Base-by-base conservation (phyloP, 2,113 vertebrate species). In the Thryonomys swinderianus region DNA sequence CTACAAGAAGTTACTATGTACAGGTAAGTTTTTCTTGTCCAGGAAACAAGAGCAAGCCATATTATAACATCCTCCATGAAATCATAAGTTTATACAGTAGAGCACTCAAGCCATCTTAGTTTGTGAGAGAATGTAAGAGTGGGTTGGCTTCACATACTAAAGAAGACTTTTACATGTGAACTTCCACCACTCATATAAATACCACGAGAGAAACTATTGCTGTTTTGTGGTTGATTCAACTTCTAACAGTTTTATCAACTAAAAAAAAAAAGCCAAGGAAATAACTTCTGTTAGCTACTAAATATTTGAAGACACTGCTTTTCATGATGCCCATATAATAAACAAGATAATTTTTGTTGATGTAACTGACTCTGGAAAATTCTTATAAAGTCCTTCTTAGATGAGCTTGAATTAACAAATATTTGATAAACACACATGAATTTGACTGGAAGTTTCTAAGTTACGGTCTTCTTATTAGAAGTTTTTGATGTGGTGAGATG, bases 161-260 rank as follows among this genome's bases (percentile, higher is more conserved):
- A 78, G 62, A 37, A 17, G 3, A 20, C 42, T 27, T 95, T 97
- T 74, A 51, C 42, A 9, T 67, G 32, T 86, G 40, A 92, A 27
- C 85, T 45, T 53, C 81, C 17, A 4, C 0, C 4, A 10, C 76
- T 92, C 55, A 55, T 73, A 48, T 93, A 94, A 97, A 96, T 73
- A 25, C 42, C 73, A 16, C 11, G 51, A 7, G 6, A 2, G 27
- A 97, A 96, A 91, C 1, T 45, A 48, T 61, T 86, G 27, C 30
- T 93, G n/a, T 73, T 88, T 79, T 92, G 37, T 64, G 40, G 10
- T 73, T 67, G 69, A 9, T 62, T 64, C 85, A 88, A 32, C 6
- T 80, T 61, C 57, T 64, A 37, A 61, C 14, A 57, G 76, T 93
- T 96, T 89, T n/a, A 48, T 69, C 81, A 96, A 95, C 93, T 94